phyloP scores from a whole-genome alignment of 2,113 vertebrate genomes.

The Nibea coibor region DNA sequence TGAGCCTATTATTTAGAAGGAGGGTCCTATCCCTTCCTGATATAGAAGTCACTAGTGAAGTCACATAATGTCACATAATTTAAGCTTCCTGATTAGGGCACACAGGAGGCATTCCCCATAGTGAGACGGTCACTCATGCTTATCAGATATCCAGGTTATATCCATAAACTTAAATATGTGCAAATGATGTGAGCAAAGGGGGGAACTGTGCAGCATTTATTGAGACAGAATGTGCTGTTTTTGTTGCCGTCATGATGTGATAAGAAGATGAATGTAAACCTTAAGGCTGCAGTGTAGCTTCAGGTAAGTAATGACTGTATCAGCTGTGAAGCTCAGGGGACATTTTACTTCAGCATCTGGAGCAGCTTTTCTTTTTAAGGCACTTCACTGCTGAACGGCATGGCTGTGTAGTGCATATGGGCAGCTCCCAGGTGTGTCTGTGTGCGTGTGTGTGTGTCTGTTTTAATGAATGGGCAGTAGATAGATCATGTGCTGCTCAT shows the following conservation, averaged over 20 bases:
- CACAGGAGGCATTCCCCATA: too few species aligned
- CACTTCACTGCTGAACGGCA: slow-evolving; percentile 18
- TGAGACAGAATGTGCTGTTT: not conserved
- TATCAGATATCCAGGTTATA: too few species aligned
- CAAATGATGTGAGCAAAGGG: not conserved
- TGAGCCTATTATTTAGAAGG: too few species aligned
- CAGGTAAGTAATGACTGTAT: slow-evolving; percentile 42
- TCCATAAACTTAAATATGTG: not conserved
- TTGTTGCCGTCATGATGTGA: slow-evolving; percentile 11
- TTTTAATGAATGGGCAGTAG: slow-evolving; percentile 64
- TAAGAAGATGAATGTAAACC: slow-evolving; percentile 4
- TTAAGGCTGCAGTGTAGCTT: slow-evolving; percentile 12
- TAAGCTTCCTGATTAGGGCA: too few species aligned
- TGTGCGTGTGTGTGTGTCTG: slow-evolving; percentile 28
- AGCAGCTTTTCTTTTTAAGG: slow-evolving; percentile 19
- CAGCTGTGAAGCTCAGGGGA: slow-evolving; percentile 43
- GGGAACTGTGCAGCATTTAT: not conserved
- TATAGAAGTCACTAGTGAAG: too few species aligned
- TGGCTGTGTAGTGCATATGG: slow-evolving; percentile 17
- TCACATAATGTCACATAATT: too few species aligned
- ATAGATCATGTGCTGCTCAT: not conserved
- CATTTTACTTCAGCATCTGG: slow-evolving; percentile 12
- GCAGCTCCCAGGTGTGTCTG: slow-evolving; percentile 40
- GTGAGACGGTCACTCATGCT: too few species aligned
- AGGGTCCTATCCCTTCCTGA: too few species aligned